Percentiles rank a stretch among this genome's conserved stretches.
Evolutionary conservation across 2,888 invertebrate genomes (phyloP).

Genomic region (Sycophila texana): DNA sequence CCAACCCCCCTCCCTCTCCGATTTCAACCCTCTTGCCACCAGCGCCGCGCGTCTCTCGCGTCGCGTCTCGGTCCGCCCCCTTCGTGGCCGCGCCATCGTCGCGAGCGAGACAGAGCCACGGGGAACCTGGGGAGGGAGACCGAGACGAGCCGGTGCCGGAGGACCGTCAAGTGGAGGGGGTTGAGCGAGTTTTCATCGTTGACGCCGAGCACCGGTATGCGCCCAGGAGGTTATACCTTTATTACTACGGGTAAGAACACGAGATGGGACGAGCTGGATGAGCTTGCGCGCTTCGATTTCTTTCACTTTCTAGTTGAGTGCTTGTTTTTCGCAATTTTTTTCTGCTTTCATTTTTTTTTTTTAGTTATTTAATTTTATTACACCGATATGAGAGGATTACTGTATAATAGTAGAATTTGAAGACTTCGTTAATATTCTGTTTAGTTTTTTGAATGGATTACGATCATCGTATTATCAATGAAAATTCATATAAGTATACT

Average conservation of each 20-base stretch:
- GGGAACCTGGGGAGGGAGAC: conserved; percentile 2
- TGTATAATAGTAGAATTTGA: too few relatives aligned
- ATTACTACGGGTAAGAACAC: conserved; percentile 50
- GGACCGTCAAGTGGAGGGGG: not conserved
- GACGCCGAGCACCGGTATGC: conserved; percentile 51
- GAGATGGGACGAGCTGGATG: not conserved
- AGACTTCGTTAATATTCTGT: too few relatives aligned
- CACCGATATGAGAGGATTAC: too few relatives aligned
- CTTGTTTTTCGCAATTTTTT: too few relatives aligned
- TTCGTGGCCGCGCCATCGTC: conserved; percentile 60
- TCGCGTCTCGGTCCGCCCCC: conserved; percentile 64
- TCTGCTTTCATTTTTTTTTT: not conserved
- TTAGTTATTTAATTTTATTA: not conserved
- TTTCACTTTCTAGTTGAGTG: too few relatives aligned
- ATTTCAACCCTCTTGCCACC: conserved; percentile 61
- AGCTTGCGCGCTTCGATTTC: not conserved
- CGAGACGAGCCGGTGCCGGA: not conserved
- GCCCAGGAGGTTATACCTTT: conserved; percentile 61
- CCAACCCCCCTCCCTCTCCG: conserved; percentile 67
- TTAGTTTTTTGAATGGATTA: not conserved
- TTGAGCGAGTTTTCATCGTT: conserved; percentile 58
- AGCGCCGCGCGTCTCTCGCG: not conserved
- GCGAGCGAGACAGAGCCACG: conserved; percentile 36
- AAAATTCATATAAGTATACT: too few relatives aligned
- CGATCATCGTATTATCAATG: not conserved